Base-by-base conservation (phyloP, 2,113 vertebrate species). In the Aptenodytes forsteri region DNA sequence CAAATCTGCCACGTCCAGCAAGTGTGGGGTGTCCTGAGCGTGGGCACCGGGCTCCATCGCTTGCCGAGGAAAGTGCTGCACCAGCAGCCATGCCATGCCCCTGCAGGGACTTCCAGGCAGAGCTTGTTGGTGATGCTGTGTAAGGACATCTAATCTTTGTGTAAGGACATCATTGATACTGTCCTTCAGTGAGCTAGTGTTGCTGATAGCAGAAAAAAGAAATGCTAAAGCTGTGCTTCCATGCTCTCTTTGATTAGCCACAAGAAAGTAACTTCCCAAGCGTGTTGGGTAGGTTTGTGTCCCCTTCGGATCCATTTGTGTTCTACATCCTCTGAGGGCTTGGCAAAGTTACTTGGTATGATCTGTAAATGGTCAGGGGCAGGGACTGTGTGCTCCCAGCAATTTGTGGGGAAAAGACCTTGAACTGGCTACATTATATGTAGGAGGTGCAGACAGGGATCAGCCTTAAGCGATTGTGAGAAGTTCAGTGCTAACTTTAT, bases 41-140 rank as follows among this genome's bases (percentile, higher is more conserved):
- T 20, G 34, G 52, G 44, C 1, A 1, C 11, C 0, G 1, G 34
- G 38, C 44, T 77, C 25, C 8, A 1, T 30, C 3, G 0, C 56
- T 40, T 59, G 52, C 22, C 0, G 3, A 42, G 58, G 13, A 7
- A 47, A 20, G 29, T 54, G 70, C 56, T 32, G 27, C 49, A 38
- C 47, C 36, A 50, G 61, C 2, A 0, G 26, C n/a, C 18, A 1
- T 30, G 20, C 62, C 1, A 1, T 46, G 11, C 2, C 20, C 20
- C 26, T 59, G 44, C 22, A 44, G n/a, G 18, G 40, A 27, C 46
- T 55, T 59, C 20, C 71, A 49, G 46, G 36, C 55, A 46, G 61
- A 73, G 32, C 61, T 49, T 62, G 26, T 36, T 49, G n/a, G 40
- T 6, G 2, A 9, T 0, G 3, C 34, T 17, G 38, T 52, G 38